Percentiles rank a stretch among this genome's conserved stretches.
Conservation (phyloP, 2,797 vertebrate genomes). For the Sebastolobus altivelis region DNA sequence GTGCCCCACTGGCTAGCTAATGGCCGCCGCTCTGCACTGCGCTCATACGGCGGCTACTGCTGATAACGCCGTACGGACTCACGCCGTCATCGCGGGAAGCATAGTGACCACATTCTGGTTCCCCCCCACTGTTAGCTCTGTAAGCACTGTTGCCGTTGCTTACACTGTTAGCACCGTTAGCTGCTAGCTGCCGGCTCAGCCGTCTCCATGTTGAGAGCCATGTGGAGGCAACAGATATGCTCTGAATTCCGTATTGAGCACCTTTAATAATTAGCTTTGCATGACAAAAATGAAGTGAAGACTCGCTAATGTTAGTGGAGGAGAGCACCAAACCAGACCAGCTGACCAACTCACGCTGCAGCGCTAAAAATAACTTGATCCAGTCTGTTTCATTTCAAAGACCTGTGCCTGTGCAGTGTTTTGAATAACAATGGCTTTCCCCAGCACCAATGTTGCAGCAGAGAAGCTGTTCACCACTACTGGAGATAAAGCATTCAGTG, state of each 20-base stretch:
- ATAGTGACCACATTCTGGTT: no score
- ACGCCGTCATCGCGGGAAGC: no score
- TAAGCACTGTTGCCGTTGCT: no score
- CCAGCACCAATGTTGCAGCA: background rate
- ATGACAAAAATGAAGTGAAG: background rate
- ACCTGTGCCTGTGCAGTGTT: background rate
- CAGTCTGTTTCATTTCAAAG: conserved; percentile 3
- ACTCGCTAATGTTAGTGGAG: background rate
- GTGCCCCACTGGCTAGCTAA: no score
- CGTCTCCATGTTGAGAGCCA: background rate
- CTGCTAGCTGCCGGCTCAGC: background rate
- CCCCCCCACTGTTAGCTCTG: no score
- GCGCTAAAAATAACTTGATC: conserved; percentile 5
- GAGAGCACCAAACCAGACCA: background rate
- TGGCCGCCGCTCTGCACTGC: no score
- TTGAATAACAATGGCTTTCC: conserved; percentile 9
- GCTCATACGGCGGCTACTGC: no score
- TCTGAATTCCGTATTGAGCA: background rate
- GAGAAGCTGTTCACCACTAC: background rate
- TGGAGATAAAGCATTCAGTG: no score
- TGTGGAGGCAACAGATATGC: background rate
- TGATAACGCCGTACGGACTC: no score
- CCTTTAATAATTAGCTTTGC: background rate
- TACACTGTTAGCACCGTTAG: background rate
- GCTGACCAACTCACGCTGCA: conserved; percentile 6